Percentiles rank a stretch among this genome's conserved stretches.
phyloP scores from a whole-genome alignment of 2,113 vertebrate species.

The Orthochromis indermauri region DNA sequence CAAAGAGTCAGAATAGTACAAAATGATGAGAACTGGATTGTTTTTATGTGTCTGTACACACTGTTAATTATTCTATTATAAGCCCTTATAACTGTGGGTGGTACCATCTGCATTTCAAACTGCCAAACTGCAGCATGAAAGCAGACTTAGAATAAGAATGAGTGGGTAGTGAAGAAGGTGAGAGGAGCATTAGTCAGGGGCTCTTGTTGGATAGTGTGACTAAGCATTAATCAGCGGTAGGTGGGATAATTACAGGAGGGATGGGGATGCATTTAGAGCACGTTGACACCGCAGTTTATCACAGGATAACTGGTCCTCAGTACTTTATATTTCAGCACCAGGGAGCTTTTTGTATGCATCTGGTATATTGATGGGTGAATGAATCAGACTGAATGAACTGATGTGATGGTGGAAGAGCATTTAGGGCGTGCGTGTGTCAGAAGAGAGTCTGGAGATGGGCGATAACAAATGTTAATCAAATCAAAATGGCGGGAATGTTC shows the following conservation, averaged over 20 bases:
- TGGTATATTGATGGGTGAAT: neutral
- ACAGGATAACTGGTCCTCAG: neutral
- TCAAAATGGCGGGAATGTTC: neutral
- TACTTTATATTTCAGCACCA: conserved; percentile 9
- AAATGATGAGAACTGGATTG: neutral
- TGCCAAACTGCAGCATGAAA: neutral
- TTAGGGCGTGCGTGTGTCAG: neutral
- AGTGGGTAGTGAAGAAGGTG: neutral
- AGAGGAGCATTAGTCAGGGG: neutral
- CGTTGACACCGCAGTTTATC: conserved; percentile 27
- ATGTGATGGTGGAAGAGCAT: neutral
- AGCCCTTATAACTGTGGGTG: neutral
- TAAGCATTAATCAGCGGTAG: conserved; percentile 28
- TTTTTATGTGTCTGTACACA: neutral
- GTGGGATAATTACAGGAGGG: conserved; percentile 33
- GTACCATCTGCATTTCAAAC: neutral
- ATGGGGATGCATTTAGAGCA: conserved; percentile 34
- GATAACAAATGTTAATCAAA: conserved; percentile 16
- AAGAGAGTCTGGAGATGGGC: neutral
- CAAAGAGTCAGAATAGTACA: neutral
- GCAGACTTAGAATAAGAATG: neutral
- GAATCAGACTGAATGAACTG: conserved; percentile 15
- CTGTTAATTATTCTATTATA: neutral
- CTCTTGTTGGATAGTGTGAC: conserved; percentile 1
- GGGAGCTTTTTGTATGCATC: conserved; percentile 16